Evolutionary conservation across 2,888 invertebrate species (phyloP), one percentile per base, ranked within the genome.

Genomic region (Caenorhabditis panamensis): DNA sequence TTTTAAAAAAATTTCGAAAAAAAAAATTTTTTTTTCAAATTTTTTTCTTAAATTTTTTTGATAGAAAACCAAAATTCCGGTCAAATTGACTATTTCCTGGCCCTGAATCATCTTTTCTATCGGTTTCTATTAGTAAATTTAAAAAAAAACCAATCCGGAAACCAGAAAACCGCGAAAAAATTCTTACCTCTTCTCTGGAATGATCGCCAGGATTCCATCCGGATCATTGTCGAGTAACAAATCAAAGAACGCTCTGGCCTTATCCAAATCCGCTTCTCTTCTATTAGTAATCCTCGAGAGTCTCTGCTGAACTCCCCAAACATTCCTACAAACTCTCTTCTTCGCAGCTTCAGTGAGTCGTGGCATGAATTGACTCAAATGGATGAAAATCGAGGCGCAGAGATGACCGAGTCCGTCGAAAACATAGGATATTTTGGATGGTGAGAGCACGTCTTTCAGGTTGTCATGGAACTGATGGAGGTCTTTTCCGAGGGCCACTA

Each of bases 271-370:
- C 16, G 95, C 93, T 92, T 89, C 89, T 54, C 89, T 80, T 9
- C 88, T 75, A 92, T 94, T 94, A 1, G 95, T 95, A 73, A 96
- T 95, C 90, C 94, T 94, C 49, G 95, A 94, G n/a, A 96, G 91
- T 5, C 95, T 95, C 91, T 95, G 95, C 90, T 96, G 95, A 28
- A 96, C 92, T 0, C 95, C 94, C 91, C 95, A 94, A 22, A 96
- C 94, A 91, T 96, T 95, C 13, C 95, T 93, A 88, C 95, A 95
- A 91, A 92, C 92, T 76, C 77, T 94, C 90, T 95, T 95, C 84
- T 95, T 95, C 4, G 94, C 95, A 76, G 94, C 94, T 90, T 95
- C 95, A 92, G 95, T 95, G 82, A 96, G 94, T 79, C 94, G 93
- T 86, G 94, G 94, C 91, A 95, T 94, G 91, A 94, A 94, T 87